Base-by-base conservation (phyloP, 2,888 invertebrate genomes). In the Suillia variegata region DNA sequence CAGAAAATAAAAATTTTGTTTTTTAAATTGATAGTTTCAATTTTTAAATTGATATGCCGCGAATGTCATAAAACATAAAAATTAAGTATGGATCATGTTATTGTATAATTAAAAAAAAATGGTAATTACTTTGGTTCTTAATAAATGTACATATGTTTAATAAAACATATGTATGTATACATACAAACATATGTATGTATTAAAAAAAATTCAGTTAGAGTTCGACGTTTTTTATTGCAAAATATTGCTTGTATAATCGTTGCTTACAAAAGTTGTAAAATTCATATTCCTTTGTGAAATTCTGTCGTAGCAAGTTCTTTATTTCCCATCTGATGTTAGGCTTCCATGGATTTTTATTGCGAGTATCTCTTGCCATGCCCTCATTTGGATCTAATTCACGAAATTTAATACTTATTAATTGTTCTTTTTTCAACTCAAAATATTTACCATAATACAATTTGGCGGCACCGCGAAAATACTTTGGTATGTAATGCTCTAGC, bases 391-490 rank as follows among this genome's bases (percentile, higher is more conserved):
- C 66, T 65, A 42, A 57, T 18, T 33, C 17, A 13, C 1, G 34
- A 34, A 8, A 31, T 21, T 26, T n/a, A 2, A n/a, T 5, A 8
- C 4, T n/a, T 4, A 50, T 8, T 42, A 22, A 2, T 13, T 52
- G 1, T 2, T 10, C 2, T 20, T 34, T 33, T 2, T 5, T 20
- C 42, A 4, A 50, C 42, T 3, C 1, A 5, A 45, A 21, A 52
- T 21, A 54, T 84, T 85, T 81, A 93, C 93, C 90, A 86, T 89
- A 89, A 78, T 93, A 94, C 54, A 92, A 81, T 62, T 87, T 81
- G 3, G 85, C 82, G 2, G 91, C 92, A 47, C 92, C 93, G 21
- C 83, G 82, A 81, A 93, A 94, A 83, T 92, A 94, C 63, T 87
- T 92, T 1, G 75, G 76, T 67, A 93, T 85, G 79, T 93, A 93